Percentiles rank a stretch among this genome's conserved stretches.
These are phyloP conservation scores for Mechanitis mazaeus DNA, from an alignment of 2,888 invertebrate genomes.

Conservation along the genomic window DNA sequence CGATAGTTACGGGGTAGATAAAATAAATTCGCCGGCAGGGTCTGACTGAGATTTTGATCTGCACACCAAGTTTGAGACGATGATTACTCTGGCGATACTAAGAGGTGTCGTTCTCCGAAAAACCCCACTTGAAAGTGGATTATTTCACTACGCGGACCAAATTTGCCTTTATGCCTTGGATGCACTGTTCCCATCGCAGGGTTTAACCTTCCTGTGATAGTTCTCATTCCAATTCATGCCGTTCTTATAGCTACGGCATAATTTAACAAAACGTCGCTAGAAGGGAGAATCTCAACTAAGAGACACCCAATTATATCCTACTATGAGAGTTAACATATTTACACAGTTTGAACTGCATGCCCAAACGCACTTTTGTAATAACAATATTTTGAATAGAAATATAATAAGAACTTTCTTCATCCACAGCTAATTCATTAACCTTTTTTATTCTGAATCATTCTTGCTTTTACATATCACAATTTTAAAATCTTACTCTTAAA, in stretches of 20 bases:
- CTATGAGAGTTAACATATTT: background rate
- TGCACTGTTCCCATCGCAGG: slow-evolving; percentile 10
- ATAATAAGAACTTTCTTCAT: slow-evolving; percentile 1
- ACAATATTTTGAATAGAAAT: background rate
- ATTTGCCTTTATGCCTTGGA: slow-evolving; percentile 13
- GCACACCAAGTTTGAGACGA: slow-evolving; percentile 56
- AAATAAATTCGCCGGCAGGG: slow-evolving; percentile 44
- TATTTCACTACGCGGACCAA: slow-evolving; percentile 24
- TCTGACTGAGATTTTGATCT: slow-evolving; percentile 61
- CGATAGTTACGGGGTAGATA: background rate
- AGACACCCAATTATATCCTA: background rate
- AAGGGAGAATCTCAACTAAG: slow-evolving; percentile 10
- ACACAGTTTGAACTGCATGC: slow-evolving; percentile 24
- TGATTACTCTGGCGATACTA: slow-evolving; percentile 49
- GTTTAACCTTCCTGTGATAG: slow-evolving; percentile 11
- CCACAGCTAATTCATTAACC: slow-evolving; percentile 4
- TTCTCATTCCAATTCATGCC: slow-evolving; percentile 4
- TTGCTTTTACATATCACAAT: slow-evolving; percentile 8
- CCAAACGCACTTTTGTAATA: slow-evolving; percentile 13
- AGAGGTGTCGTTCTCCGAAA: slow-evolving; percentile 48
- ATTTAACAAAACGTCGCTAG: slow-evolving; percentile 3
- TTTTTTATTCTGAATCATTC: slow-evolving; percentile 9
- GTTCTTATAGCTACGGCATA: background rate
- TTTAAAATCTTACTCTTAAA: slow-evolving; percentile 4
- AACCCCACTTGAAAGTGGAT: slow-evolving; percentile 63